A percentile compares a stretch with the other conserved stretches of the same genome.
phyloP scores from a whole-genome alignment of 2,888 invertebrate genomes.

The Xylophagus ater region DNA sequence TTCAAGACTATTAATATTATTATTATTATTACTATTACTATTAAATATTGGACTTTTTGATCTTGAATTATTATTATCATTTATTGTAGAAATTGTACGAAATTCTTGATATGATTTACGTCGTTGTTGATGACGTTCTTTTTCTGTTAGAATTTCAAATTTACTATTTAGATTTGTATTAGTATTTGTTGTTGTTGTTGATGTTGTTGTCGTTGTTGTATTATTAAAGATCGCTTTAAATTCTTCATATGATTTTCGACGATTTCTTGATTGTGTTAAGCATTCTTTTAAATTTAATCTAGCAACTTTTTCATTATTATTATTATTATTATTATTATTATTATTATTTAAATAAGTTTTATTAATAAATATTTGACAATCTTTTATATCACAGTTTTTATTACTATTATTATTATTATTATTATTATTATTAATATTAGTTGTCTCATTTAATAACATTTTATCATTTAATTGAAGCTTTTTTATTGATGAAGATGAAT shows the following conservation, averaged over 20 bases:
- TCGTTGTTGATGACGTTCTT: constrained; percentile 16
- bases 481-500: constrained; percentile 1
- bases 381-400: constrained; percentile 6
- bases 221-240: constrained; percentile 35
- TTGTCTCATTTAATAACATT: not conserved
- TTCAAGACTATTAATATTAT: constrained; percentile 24
- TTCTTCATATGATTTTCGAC: constrained; percentile 39
- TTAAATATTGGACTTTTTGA: constrained; percentile 6
- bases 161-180: constrained; percentile 7
- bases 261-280: constrained; percentile 37
- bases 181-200: not conserved
- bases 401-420: constrained; percentile 9
- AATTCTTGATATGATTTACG: constrained; percentile 26
- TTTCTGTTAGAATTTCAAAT: constrained; percentile 6
- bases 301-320: constrained; percentile 29
- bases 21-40: constrained; percentile 14
- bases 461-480: not conserved
- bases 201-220: not conserved
- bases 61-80: too few relatives aligned
- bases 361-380: not conserved
- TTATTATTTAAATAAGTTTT: not conserved
- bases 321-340: constrained; percentile 18
- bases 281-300: constrained; percentile 37
- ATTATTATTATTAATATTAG: not conserved
- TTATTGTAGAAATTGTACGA: constrained; percentile 18